Base-by-base conservation (phyloP, 2,113 vertebrate species). In the Bothrops jararaca region DNA sequence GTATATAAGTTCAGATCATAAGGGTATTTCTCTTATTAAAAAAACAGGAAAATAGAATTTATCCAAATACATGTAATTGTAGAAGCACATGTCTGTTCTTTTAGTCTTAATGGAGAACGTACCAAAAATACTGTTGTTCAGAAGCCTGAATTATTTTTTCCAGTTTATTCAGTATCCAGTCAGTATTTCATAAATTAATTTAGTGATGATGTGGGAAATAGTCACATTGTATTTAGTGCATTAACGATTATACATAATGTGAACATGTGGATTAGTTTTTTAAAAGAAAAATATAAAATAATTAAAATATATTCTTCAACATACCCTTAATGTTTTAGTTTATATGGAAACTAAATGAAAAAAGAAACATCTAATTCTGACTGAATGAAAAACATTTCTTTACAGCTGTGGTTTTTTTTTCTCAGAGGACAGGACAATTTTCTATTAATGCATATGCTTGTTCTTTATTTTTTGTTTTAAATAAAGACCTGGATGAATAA, bases 401-500 rank as follows among this genome's bases (percentile, higher is more conserved):
- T 45, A 29, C 26, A 45, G 52, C 91, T 2, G 18, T 80, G 69
- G 7, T 48, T 48, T 48, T 48, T 39, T 92, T 11, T 92, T 64
- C 64, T 94, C n/a, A 64, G 90, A 96, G 48, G 48, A 48, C 48
- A 48, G 48, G 48, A 48, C 48, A 48, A 5, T 60, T 74, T 93
- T 64, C 69, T 94, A 54, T 29, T 97, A 95, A 96, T 64, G 52
- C 91, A 8, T 95, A 15, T 95, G 90, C 94, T 93, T 15, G 90
- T 22, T 48, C 29, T 42, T 48, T 48, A 13, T 85, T 10, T 50
- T 4, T 52, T 96, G 48, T 95, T 96, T 7, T 95, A 96, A 95
- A 94, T 93, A 56, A 97, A 99, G 99, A 99, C 98, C 18, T 99
- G 99, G 99, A 98, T 98, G 98, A 99, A 99, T 97, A 99, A 99